A percentile compares a stretch with the other conserved stretches of the same genome.
Conservation (phyloP, 1,140 invertebrate species). For the Pseudomyrmex gracilis region DNA sequence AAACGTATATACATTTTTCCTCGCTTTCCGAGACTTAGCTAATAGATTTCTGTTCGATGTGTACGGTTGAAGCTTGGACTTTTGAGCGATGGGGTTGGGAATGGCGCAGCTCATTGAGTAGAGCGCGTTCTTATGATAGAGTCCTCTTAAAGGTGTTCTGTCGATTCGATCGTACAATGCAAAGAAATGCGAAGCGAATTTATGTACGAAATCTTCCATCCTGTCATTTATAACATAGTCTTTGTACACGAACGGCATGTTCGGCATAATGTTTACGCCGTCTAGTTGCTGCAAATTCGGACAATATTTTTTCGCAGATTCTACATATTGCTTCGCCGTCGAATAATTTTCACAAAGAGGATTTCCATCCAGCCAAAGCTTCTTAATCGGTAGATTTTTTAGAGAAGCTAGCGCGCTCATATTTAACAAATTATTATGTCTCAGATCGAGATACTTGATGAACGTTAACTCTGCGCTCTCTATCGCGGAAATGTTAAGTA, state of each 20-base stretch:
- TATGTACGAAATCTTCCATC: conserved; percentile 72
- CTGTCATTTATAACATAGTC: conserved; percentile 71
- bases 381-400: conserved; percentile 72
- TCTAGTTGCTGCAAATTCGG: conserved; percentile 78
- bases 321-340: conserved; percentile 75
- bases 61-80: conserved; percentile 52
- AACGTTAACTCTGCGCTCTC: conserved; percentile 77
- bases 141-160: conserved; percentile 74
- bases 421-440: conserved; percentile 83
- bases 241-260: conserved; percentile 72
- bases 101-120: conserved; percentile 79
- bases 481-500: conserved; percentile 79
- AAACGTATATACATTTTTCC: conserved; percentile 49
- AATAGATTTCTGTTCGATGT: conserved; percentile 68
- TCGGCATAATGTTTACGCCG: conserved; percentile 71
- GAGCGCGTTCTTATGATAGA: conserved; percentile 80
- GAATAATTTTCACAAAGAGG: conserved; percentile 83
- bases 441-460: conserved; percentile 82
- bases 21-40: neutral
- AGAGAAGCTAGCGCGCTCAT: conserved; percentile 73
- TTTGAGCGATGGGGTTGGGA: conserved; percentile 23
- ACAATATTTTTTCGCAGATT: conserved; percentile 78
- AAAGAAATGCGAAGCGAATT: conserved; percentile 82
- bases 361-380: conserved; percentile 82
- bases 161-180: conserved; percentile 79